phyloP scores from a whole-genome alignment of 2,113 vertebrate species.

The Shinisaurus crocodilurus region DNA sequence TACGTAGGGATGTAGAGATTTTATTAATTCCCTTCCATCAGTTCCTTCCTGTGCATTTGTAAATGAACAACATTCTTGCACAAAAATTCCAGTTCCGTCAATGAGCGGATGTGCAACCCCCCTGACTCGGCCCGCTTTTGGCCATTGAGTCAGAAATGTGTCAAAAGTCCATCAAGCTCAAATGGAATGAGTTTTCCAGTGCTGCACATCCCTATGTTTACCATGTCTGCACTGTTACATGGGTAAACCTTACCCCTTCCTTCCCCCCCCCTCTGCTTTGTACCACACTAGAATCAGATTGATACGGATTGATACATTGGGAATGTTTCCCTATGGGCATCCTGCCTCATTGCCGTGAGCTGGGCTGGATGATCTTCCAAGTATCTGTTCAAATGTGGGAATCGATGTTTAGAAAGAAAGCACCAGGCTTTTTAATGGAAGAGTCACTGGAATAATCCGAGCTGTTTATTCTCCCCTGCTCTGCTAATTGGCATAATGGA shows the following conservation, averaged over 20 bases:
- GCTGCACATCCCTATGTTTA: too few species aligned
- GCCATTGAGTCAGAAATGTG: too few species aligned
- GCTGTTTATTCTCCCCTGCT: conserved; percentile 21
- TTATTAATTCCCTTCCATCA: too few species aligned
- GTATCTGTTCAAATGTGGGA: not conserved
- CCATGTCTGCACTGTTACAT: not conserved
- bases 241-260: not conserved
- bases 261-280: not conserved
- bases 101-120: too few species aligned
- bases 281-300: not conserved
- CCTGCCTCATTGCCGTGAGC: not conserved
- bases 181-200: too few species aligned
- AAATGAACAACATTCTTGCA: too few species aligned
- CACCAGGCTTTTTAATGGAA: not conserved
- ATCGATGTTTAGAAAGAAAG: not conserved
- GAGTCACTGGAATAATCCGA: not conserved
- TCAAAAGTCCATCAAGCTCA: too few species aligned
- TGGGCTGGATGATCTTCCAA: not conserved
- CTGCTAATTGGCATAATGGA: not conserved
- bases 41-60: too few species aligned
- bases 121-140: too few species aligned
- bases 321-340: not conserved
- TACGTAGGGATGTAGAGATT: not conserved
- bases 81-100: too few species aligned
- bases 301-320: not conserved